Conservation (phyloP, 2,113 vertebrate species). For the Elanoides forficatus region DNA sequence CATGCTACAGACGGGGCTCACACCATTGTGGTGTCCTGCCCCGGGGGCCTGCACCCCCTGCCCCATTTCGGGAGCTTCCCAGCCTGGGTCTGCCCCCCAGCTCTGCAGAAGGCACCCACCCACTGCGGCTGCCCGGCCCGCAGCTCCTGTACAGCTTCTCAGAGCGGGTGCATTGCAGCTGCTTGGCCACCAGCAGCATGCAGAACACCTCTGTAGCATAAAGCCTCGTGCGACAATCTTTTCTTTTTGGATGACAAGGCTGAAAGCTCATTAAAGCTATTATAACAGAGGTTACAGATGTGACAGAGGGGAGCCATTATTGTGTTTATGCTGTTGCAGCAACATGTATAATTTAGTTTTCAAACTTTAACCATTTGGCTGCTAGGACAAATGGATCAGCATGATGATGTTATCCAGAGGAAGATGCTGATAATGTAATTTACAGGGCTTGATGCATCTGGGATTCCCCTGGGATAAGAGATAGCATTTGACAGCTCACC, state of each 20-base stretch:
- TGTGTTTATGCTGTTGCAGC: background rate
- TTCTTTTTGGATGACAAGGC: background rate
- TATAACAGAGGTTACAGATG: background rate
- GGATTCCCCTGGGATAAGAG: background rate
- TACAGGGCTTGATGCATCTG: background rate
- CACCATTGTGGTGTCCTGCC: fast-evolving
- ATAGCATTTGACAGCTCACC: background rate
- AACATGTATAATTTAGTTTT: background rate
- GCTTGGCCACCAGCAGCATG: background rate
- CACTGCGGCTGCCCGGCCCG: fast-evolving
- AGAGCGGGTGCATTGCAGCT: background rate
- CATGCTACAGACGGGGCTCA: fast-evolving
- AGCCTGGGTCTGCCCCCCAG: background rate
- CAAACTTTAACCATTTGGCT: conserved; percentile 39
- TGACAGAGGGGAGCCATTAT: background rate
- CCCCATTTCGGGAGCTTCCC: background rate
- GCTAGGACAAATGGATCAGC: background rate
- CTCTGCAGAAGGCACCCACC: background rate
- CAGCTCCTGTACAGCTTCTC: background rate
- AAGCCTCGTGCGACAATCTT: background rate
- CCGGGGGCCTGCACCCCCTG: background rate
- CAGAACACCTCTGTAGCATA: background rate
- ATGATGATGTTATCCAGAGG: conserved; percentile 24
- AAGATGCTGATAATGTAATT: conserved; percentile 24
- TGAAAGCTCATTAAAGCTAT: conserved; percentile 16